Percentiles rank a stretch among this genome's conserved stretches.
Evolutionary conservation across 2,797 vertebrate species (phyloP).

Genomic region (Falco concolor): DNA sequence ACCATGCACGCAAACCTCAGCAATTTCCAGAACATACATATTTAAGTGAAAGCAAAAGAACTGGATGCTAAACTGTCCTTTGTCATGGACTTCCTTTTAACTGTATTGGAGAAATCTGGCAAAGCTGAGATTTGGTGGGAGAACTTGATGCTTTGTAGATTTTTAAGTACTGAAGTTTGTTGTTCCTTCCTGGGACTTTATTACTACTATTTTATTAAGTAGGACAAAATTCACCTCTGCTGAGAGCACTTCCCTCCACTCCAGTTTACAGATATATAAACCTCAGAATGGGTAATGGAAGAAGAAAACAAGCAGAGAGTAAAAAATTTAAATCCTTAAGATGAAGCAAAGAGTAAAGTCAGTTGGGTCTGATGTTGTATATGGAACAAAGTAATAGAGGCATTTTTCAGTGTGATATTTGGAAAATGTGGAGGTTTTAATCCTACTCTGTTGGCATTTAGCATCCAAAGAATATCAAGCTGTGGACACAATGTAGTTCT

Average conservation of each 20-base stretch:
- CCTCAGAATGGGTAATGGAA: not conserved
- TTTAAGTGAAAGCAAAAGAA: not conserved
- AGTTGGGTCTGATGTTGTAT: not conserved
- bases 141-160: not conserved
- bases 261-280: not conserved
- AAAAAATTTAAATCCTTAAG: not conserved
- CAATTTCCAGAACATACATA: slow-evolving; percentile 13
- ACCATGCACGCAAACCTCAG: not conserved
- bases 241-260: not conserved
- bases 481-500: not conserved
- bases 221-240: not conserved
- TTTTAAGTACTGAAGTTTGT: not conserved
- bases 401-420: not conserved
- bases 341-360: not conserved
- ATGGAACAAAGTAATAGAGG: not conserved
- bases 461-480: not conserved
- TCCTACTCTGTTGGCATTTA: not conserved
- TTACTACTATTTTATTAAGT: not conserved
- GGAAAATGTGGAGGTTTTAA: not conserved
- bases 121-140: not conserved
- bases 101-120: not conserved
- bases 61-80: not conserved
- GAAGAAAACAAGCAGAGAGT: not conserved
- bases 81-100: not conserved
- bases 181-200: not conserved